These are phyloP conservation scores for Oncorhynchus keta DNA, from an alignment of 2,113 vertebrate genomes.

Conservation along the genomic window DNA sequence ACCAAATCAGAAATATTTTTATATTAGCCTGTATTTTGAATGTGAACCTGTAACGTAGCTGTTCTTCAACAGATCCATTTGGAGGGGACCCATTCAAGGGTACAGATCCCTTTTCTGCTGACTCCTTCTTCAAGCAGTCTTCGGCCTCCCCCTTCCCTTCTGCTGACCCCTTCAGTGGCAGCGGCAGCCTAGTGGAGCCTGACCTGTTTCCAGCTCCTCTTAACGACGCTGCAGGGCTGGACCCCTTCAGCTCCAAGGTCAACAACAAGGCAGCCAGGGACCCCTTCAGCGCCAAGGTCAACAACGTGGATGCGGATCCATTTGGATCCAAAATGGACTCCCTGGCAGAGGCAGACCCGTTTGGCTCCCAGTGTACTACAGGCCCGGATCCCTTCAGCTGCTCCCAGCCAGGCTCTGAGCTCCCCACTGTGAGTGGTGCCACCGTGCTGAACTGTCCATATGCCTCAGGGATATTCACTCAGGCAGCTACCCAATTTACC, in stretches of 20 bases:
- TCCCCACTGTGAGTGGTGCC: conserved; percentile 57
- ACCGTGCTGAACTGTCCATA: not conserved
- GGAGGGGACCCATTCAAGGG: conserved; percentile 96
- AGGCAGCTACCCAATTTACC: not conserved
- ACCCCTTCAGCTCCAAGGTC: conserved; percentile 53
- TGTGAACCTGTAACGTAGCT: no score
- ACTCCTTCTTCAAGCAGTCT: conserved; percentile 87
- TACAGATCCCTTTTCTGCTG: conserved; percentile 93
- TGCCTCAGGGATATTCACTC: no score
- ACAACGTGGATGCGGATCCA: conserved; percentile 26
- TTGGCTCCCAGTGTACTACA: conserved; percentile 55
- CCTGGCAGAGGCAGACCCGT: conserved; percentile 60
- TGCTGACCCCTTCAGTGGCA: conserved; percentile 73
- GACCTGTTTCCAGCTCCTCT: conserved; percentile 61
- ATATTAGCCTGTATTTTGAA: no score
- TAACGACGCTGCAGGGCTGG: conserved; percentile 32
- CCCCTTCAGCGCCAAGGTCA: conserved; percentile 55
- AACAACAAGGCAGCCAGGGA: conserved; percentile 45
- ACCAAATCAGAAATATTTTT: no score
- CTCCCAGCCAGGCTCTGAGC: conserved; percentile 49
- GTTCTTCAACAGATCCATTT: conserved; percentile 82
- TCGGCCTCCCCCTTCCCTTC: conserved; percentile 76
- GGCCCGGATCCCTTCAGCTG: conserved; percentile 63
- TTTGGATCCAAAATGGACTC: conserved; percentile 50
- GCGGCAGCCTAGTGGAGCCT: conserved; percentile 54